Base-by-base conservation (phyloP, 2,797 vertebrate species). In the Poeciliopsis paucimaculata region DNA sequence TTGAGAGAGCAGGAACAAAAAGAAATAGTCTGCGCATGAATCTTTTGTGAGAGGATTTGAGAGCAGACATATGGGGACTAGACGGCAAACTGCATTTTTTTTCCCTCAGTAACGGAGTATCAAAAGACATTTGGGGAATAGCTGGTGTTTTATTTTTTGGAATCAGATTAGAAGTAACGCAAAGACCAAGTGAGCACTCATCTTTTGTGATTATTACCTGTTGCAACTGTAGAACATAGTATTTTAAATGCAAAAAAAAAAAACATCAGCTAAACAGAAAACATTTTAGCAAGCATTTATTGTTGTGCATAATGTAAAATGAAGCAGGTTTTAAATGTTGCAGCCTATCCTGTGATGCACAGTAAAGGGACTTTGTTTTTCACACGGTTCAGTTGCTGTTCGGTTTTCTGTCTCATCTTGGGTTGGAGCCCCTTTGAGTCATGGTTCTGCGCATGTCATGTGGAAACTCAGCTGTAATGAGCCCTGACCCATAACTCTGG, bases 11-110 rank as follows among this genome's bases (percentile, higher is more conserved):
- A 90, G 87, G 81, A 91, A 85, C 68, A 78, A 78, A 68, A 77
- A 80, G 57, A 82, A 90, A 87, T 82, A 68, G 57, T 73, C 72
- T 78, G 82, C 74, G 82, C 31, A 31, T 78, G 85, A 72, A 77
- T 85, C 89, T 87, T 89, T 93, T 92, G 86, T 89, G 76, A 49
- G 66, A 80, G 83, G 85, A 88, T 90, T 92, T 90, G 80, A 90
- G 87, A 86, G 82, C 72, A 84, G 84, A 91, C 89, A 92, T 92
- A 93, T 86, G 87, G 86, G 79, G 82, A 86, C 80, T 85, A 89
- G 86, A 82, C 79, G 71, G 81, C 82, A 79, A 81, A 88, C 84
- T 88, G 82, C 85, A 90, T 89, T 92, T 88, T 90, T 45, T 45
- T 13, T 45, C 0, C 78, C 83, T 26, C 64, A 68, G 80, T 86